Evolutionary conservation across 2,888 invertebrate species (phyloP), one percentile per base, ranked within the genome.

Genomic region (Agonopterix alstromeriana): DNA sequence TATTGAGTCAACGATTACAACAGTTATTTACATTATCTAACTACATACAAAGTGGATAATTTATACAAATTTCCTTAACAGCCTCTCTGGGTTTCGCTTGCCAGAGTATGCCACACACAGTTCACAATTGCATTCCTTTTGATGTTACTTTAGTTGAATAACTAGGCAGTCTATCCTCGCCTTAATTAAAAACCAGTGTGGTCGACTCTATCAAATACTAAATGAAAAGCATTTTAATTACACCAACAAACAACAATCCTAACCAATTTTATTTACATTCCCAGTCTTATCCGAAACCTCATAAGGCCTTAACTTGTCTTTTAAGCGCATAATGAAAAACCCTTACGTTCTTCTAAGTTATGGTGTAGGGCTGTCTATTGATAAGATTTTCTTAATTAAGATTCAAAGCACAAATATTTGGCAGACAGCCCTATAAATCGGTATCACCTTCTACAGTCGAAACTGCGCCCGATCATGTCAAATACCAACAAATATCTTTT

Each of bases 201-300:
- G 27, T 27, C 27, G 0, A 27, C 27, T 27, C 27, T 27, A 27
- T 27, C 27, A 27, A 27, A 27, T 27, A 27, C 27, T 27, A 27
- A 27, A 0, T 27, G 27, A 27, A 27, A 27, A 27, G 27, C 27
- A 27, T 27, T 27, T 27, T 27, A 27, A 27, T 27, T 27, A 27
- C 27, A 27, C 27, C 5, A 27, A 50, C 53, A 50, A 62, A 61
- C 59, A 65, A 65, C 57, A 70, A 67, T 64, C 68, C 63, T 67
- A 70, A 17, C 65, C 64, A 61, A 63, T 63, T 61, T 60, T 75
- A 73, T 68, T 60, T 70, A 70, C 75, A 74, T 5, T 70, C 65
- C 76, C 84, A 86, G 84, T 85, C 85, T 86, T 86, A 77, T 79
- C 69, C 71, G 63, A 74, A 77, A 78, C 81, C 77, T 76, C 77